Conservation (phyloP, 1,140 invertebrate genomes). For the Chrysomallon squamiferum region DNA sequence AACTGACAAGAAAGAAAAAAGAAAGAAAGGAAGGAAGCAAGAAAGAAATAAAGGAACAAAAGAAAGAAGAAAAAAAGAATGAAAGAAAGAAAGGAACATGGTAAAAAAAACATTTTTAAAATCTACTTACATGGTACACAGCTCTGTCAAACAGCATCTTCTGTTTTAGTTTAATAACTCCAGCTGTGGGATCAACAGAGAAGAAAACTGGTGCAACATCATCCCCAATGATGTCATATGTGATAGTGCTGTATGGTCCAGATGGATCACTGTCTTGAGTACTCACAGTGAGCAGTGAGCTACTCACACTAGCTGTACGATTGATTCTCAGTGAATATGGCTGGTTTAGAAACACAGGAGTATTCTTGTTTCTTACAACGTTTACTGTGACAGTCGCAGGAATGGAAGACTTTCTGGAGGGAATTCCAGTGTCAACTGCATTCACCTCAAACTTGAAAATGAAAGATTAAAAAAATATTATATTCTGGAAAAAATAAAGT, state of each 20-base stretch:
- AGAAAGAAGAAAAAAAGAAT: background rate
- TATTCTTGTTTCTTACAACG: conserved; percentile 76
- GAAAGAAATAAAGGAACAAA: background rate
- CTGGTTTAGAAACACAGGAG: conserved; percentile 53
- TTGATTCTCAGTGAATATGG: conserved; percentile 52
- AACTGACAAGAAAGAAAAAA: too few relatives aligned
- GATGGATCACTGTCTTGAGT: conserved; percentile 25
- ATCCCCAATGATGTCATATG: conserved; percentile 32
- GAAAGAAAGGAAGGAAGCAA: conserved; percentile 74
- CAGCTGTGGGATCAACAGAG: conserved; percentile 67
- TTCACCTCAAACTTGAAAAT: conserved; percentile 37
- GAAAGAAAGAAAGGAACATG: too few relatives aligned
- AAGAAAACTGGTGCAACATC: conserved; percentile 65
- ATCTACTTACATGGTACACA: conserved; percentile 21
- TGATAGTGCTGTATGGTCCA: conserved; percentile 25
- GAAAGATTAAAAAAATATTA: background rate
- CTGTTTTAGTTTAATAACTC: conserved; percentile 16
- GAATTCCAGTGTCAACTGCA: conserved; percentile 37
- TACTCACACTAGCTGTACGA: conserved; percentile 13
- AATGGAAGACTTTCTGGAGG: conserved; percentile 12
- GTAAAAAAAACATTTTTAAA: background rate
- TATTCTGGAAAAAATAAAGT: too few relatives aligned
- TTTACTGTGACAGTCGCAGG: conserved; percentile 78
- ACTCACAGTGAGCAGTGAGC: conserved; percentile 12
- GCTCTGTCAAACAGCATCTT: conserved; percentile 21